Evolutionary conservation across 2,888 invertebrate genomes (phyloP), one percentile per base, ranked within the genome.

Genomic region (Ophonus ardosiacus): DNA sequence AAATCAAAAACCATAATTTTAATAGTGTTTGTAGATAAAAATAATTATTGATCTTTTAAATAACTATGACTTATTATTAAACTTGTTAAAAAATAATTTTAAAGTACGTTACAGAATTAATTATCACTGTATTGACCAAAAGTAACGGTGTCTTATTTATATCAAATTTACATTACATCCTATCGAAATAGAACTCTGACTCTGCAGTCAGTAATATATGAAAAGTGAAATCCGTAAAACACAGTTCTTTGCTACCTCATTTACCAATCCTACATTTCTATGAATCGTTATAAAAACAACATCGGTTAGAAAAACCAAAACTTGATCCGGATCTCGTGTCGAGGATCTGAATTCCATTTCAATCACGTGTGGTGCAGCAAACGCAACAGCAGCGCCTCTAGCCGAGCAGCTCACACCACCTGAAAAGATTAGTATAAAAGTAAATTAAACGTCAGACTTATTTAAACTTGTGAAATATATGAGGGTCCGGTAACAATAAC

Each of bases 381-480:
- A 56, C 7, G 24, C 56, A 38, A 15, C 76, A n/a, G 24, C 56
- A 40, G 74, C 43, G 79, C 79, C 61, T 31, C 40, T 38, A 38
- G 61, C 31, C 56, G 17, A 38, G 80, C 59, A 40, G 80, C 61
- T 59, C 21, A 31, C 40, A 68, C 81, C 71, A 81, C 68, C 81
- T 68, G 56, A 81, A 81, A 80, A 56, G 68, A 81, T 81, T 81
- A 56, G 81, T 81, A 89, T 88, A 89, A 88, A 88, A 87, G 88
- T 88, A 90, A 90, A 90, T 89, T 89, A 89, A 88, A 89, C 88
- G 89, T 89, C 89, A 89, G 88, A 89, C 88, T 88, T 89, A 89
- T 90, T 90, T 89, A 90, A 90, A 89, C 88, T 88, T 87, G 86
- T 88, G 87, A 88, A 89, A 90, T 89, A 90, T 89, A 89, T 89